Evolutionary conservation across 92 coral and sea anemone genomes (phyloP).

Genomic region (Nematostella vectensis): DNA sequence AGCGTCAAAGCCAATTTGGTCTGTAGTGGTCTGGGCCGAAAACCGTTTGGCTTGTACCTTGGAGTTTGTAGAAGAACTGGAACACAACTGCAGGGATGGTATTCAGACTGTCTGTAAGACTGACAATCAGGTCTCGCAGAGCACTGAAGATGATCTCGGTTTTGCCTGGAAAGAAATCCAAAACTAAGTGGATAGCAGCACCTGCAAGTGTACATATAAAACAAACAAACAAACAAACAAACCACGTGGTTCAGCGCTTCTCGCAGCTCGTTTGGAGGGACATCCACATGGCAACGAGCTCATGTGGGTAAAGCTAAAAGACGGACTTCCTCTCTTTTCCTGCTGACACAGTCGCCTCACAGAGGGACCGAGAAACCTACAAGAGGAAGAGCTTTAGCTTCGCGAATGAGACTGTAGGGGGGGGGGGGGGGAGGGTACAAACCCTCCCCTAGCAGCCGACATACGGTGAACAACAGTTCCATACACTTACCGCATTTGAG

Average conservation of each 20-base stretch:
- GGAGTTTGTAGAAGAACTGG: constrained; percentile 76
- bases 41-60: too few species aligned
- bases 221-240: neutral
- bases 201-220: too few species aligned
- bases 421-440: too few species aligned
- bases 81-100: constrained; percentile 61
- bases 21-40: too few species aligned
- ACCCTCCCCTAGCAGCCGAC: too few species aligned
- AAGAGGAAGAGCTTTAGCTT: neutral
- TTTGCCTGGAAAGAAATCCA: constrained; percentile 25
- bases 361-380: constrained; percentile 62
- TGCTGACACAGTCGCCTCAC: constrained; percentile 53
- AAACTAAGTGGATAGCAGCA: neutral
- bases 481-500: too few species aligned
- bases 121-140: constrained; percentile 44
- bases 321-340: constrained; percentile 50
- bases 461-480: too few species aligned
- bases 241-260: constrained; percentile 29
- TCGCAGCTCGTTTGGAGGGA: constrained; percentile 41
- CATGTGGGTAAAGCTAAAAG: constrained; percentile 86
- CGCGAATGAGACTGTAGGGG: too few species aligned
- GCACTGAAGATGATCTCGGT: constrained; percentile 61
- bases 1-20: too few species aligned
- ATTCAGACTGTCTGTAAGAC: constrained; percentile 41
- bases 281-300: constrained; percentile 95